Percentiles rank a stretch among this genome's conserved stretches.
These are phyloP conservation scores for Sebastes umbrosus DNA, from an alignment of 2,797 vertebrate genomes.

Conservation along the genomic window DNA sequence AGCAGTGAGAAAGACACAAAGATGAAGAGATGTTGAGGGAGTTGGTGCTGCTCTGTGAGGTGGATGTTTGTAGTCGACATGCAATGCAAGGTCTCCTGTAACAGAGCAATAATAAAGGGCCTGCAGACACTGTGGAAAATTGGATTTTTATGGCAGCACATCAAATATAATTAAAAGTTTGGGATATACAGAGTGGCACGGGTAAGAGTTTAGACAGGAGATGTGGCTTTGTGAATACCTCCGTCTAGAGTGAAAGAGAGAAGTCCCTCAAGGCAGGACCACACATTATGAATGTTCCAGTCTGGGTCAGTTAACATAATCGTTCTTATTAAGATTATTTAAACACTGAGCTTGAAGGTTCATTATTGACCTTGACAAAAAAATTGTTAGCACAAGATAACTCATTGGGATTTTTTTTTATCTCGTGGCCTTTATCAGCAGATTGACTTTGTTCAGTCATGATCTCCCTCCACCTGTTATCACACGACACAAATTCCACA, in stretches of 20 bases:
- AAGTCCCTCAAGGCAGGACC: not conserved
- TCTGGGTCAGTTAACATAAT: not conserved
- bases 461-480: not conserved
- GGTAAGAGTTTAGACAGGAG: conserved; percentile 41
- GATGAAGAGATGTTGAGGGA: conserved; percentile 7
- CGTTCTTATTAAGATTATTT: not conserved
- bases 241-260: not conserved
- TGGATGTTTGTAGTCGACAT: conserved; percentile 25
- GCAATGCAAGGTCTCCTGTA: conserved; percentile 24
- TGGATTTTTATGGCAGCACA: conserved; percentile 73
- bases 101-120: conserved; percentile 57
- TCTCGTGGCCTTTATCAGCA: not conserved
- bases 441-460: not conserved
- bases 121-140: conserved; percentile 55
- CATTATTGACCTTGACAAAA: not conserved
- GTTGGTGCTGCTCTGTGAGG: not conserved
- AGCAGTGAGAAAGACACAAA: not conserved
- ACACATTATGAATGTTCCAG: not conserved
- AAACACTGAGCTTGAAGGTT: not conserved
- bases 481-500: not conserved
- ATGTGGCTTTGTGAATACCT: conserved; percentile 24
- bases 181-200: conserved; percentile 34
- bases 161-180: conserved; percentile 77
- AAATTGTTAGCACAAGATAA: not conserved
- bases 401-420: not conserved